A percentile compares a stretch with the other conserved stretches of the same genome.
These are phyloP conservation scores for Drosophila monieri DNA, from an alignment of 2,888 invertebrate species.

Conservation along the genomic window DNA sequence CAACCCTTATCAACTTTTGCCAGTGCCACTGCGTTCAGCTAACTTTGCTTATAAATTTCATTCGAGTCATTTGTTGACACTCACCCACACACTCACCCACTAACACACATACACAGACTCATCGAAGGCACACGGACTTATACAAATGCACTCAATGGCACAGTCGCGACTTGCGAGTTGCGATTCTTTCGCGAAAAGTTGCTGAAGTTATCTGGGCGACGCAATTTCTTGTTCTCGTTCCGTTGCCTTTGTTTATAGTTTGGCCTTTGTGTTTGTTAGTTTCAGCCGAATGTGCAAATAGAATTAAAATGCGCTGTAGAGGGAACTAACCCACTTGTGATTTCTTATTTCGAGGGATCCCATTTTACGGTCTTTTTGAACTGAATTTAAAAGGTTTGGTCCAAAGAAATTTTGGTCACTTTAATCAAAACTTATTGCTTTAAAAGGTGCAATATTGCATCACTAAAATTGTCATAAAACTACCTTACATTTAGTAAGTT, in stretches of 20 bases:
- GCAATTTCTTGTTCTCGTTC: slow-evolving; percentile 53
- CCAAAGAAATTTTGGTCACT: background rate
- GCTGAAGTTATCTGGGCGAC: slow-evolving; percentile 48
- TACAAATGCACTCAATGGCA: slow-evolving; percentile 26
- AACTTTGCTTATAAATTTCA: slow-evolving; percentile 79
- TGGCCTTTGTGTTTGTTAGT: slow-evolving; percentile 48
- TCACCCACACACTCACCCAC: slow-evolving; percentile 10
- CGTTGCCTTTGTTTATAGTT: slow-evolving; percentile 47
- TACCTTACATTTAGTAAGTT: too few species aligned
- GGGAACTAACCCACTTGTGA: slow-evolving; percentile 59
- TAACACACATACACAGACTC: slow-evolving; percentile 14
- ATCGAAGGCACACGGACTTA: slow-evolving; percentile 13
- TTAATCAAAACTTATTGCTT: background rate
- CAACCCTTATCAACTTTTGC: slow-evolving; percentile 73
- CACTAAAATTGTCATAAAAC: too few species aligned
- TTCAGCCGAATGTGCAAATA: slow-evolving; percentile 69
- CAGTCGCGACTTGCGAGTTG: slow-evolving; percentile 54
- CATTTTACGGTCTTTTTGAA: slow-evolving; percentile 9
- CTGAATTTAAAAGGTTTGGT: background rate
- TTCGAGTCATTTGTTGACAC: slow-evolving; percentile 76
- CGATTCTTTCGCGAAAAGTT: slow-evolving; percentile 59
- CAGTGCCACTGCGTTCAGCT: slow-evolving; percentile 61
- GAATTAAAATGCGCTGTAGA: slow-evolving; percentile 67
- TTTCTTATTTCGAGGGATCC: slow-evolving; percentile 19
- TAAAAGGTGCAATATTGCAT: too few species aligned